Evolutionary conservation across 2,888 invertebrate genomes (phyloP), one percentile per base, ranked within the genome.

Genomic region (Gibbula magus): DNA sequence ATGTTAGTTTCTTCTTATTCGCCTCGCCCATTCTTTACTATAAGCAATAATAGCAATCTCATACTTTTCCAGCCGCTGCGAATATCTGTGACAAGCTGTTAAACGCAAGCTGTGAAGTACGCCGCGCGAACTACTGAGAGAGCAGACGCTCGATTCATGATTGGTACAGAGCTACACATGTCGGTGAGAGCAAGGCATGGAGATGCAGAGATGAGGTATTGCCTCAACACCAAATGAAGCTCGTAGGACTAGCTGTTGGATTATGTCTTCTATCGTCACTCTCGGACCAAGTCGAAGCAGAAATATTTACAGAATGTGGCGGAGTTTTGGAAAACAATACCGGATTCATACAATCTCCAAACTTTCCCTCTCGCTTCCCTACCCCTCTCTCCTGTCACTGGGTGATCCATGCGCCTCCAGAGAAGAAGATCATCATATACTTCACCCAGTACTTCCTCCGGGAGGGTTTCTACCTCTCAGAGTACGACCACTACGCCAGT

Each of bases 341-440:
- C 16, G 91, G 91, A 0, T 83, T 86, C 54, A 86, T 98, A 75
- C 95, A 96, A 83, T 97, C 97, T 18, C 97, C 97, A 0, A 95
- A 96, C 91, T 98, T 97, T 91, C 98, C 98, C 0, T 94, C 94
- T 81, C 94, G 95, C 32, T 98, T 97, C 92, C 94, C 95, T 7
- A 96, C 96, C 61, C 98, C 98, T 20, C 95, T 97, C 82, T 95
- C 95, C 86, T 97, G 97, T 92, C 95, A 95, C 87, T 98, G 97
- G 97, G 94, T 97, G 81, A 96, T 98, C 91, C 96, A 97, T 90
- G 95, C 96, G n/a, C 91, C 90, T 0, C 86, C 88, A 0, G 89
- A 88, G 29, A 88, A 90, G 54, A 95, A 96, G 84, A 97, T 97
- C 90, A 95, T 96, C 85, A 95, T 98, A 85, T 97, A 97, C 91